Evolutionary conservation across 2,888 invertebrate species (phyloP).

Genomic region (Tribolium freemani): DNA sequence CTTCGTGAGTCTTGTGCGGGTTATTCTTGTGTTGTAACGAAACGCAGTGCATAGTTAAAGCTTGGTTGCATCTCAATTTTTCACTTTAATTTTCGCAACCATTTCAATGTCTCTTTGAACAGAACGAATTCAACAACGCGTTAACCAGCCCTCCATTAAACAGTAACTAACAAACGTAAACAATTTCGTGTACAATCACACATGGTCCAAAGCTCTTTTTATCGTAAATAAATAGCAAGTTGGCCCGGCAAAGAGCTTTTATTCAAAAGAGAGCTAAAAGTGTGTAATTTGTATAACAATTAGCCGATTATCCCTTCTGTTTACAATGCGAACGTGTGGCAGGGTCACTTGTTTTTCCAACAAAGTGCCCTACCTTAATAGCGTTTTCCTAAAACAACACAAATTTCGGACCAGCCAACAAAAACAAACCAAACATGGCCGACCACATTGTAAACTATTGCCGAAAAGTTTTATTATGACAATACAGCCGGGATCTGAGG

Average conservation of each 20-base stretch:
- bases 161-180: constrained; percentile 17
- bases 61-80: not conserved
- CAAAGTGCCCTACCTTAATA: constrained; percentile 52
- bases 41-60: not conserved
- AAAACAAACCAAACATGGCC: constrained; percentile 35
- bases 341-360: constrained; percentile 53
- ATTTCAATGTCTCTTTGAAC: constrained; percentile 6
- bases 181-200: constrained; percentile 26
- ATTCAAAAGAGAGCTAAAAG: constrained; percentile 35
- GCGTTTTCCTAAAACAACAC: constrained; percentile 50
- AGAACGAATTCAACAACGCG: not conserved
- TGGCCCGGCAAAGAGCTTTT: constrained; percentile 14
- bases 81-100: not conserved
- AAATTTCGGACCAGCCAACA: constrained; percentile 42
- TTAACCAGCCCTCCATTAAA: constrained; percentile 1
- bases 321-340: constrained; percentile 48
- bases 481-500: not conserved
- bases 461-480: constrained; percentile 35
- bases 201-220: constrained; percentile 69
- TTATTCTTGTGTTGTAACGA: constrained; percentile 2
- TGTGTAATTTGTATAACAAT: constrained; percentile 49
- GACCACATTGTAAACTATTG: constrained; percentile 39
- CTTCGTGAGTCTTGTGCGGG: not conserved
- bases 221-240: constrained; percentile 28
- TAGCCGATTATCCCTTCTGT: constrained; percentile 50